These are phyloP conservation scores for Craseonycteris thonglongyai DNA, from an alignment of 2,113 vertebrate species.

Conservation along the genomic window DNA sequence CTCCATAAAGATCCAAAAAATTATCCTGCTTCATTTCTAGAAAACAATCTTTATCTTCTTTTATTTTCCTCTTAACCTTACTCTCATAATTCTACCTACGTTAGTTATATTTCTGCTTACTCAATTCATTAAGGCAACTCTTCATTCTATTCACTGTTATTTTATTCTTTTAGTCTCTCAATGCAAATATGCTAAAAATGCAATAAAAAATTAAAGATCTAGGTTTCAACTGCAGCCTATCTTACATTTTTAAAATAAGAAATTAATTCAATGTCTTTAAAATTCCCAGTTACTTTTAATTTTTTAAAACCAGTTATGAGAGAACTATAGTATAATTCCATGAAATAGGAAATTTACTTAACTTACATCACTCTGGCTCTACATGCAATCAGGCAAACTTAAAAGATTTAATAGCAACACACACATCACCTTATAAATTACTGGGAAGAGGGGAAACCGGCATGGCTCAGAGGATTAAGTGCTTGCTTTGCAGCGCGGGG, in stretches of 20 bases:
- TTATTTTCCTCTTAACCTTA: background rate
- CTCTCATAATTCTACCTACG: background rate
- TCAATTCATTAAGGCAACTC: background rate
- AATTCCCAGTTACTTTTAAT: slow-evolving; percentile 17
- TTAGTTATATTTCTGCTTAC: background rate
- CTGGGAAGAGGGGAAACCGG: too few relatives aligned
- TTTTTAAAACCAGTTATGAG: background rate
- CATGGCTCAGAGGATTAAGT: too few relatives aligned
- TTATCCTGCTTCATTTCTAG: background rate
- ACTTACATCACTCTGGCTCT: background rate
- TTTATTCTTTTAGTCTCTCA: background rate
- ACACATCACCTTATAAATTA: background rate
- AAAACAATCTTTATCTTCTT: background rate
- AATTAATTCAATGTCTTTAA: background rate
- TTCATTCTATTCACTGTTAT: background rate
- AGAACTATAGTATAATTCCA: background rate
- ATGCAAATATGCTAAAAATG: slow-evolving; percentile 1
- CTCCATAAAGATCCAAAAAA: background rate
- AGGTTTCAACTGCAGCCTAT: background rate
- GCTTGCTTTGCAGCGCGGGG: too few relatives aligned
- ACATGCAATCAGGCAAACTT: background rate
- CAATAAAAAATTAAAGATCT: background rate
- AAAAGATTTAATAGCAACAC: background rate
- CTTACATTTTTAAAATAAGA: background rate
- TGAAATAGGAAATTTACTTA: background rate